Base-by-base conservation (phyloP, 37 sponge, comb jelly and placozoan species). In the Hexactinellida sp. region DNA sequence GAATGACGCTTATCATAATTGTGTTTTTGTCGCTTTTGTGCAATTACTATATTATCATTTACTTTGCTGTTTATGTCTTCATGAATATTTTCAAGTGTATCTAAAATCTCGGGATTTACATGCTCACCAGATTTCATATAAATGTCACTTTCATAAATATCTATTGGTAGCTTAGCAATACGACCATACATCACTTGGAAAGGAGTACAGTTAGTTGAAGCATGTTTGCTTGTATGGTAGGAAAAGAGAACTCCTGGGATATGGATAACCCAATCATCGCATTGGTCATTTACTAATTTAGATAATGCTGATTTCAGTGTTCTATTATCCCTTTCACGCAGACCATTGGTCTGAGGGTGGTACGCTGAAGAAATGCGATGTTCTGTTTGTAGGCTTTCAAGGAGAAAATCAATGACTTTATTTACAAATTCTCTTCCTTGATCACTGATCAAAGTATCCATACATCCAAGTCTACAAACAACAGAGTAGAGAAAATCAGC, bases 341-440 rank as follows among this genome's bases (percentile, higher is more conserved):
- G 52, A 47, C 52, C 52, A 47, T 47, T 47, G 9, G 52, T 47
- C 52, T 47, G 52, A 63, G 71, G 86, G 52, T 86, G 86, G 38
- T 86, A 86, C 9, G 76, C 86, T 51, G 63, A 55, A 55, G 86
- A 55, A 54, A 86, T 54, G 36, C 86, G 37, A 37, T 86, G 86
- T 63, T 55, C 36, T 23, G 86, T 86, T 32, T 86, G 55, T 28
- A 55, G 55, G 0, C 39, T 86, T 28, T 37, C 38, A 37, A 55
- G 55, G 23, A 86, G 86, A 54, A 51, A 34, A 37, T 54, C 38
- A 37, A 54, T 36, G n/a, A 86, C 55, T 86, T 54, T 32, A n/a
- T 86, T 86, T 35, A 86, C 86, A 37, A n/a, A 86, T 54, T 86
- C 76, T 86, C 86, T 28, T 54, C 86, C 86, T 54, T 86, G 86